Base-by-base conservation (phyloP, 2,113 vertebrate genomes). In the Odobenus rosmarus region DNA sequence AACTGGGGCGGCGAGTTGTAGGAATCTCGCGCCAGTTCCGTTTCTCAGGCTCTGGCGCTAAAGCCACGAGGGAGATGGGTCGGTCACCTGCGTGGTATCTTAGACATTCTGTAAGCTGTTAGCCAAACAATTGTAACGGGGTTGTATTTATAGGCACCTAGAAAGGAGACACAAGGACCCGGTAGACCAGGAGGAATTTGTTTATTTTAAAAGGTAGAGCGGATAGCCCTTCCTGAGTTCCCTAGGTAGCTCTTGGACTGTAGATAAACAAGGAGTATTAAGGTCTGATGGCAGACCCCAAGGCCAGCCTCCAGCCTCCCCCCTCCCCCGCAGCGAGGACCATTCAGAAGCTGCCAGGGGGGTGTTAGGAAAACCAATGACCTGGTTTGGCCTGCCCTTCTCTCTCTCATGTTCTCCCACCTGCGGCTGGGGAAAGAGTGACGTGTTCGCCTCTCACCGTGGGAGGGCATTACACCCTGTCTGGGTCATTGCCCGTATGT, bases 151-250 rank as follows among this genome's bases (percentile, higher is more conserved):
- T 36, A 83, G 82, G 51, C 55, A 28, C 16, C 24, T 67, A 64
- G 89, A 76, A 90, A 72, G 81, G 46, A 96, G 39, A 71, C 71
- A 69, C 24, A 74, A 39, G 42, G 1, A 7, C 36, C 59, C 57
- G 31, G 31, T 61, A 79, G 57, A 31, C 49, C n/a, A 59, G 71
- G 88, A 26, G 28, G 46, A 59, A 1, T 39, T 9, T 7, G 31
- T 95, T 24, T 69, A 36, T 77, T 85, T 90, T 80, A 64, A 94
- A 95, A 91, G 42, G 67, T 39, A 62, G 79, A 89, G 64, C 51
- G 36, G 28, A 74, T 13, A 79, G 61, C 53, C 16, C 42, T 79
- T 71, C 21, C 2, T 51, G 18, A 36, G 67, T 61, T 81, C 80
- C 62, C 94, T 71, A 21, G 49, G 33, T 49, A 61, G 6, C 19